Evolutionary conservation across 92 coral and sea anemone species (phyloP), one percentile per base, ranked within the genome.

Genomic region (Epizoanthus rinbou): DNA sequence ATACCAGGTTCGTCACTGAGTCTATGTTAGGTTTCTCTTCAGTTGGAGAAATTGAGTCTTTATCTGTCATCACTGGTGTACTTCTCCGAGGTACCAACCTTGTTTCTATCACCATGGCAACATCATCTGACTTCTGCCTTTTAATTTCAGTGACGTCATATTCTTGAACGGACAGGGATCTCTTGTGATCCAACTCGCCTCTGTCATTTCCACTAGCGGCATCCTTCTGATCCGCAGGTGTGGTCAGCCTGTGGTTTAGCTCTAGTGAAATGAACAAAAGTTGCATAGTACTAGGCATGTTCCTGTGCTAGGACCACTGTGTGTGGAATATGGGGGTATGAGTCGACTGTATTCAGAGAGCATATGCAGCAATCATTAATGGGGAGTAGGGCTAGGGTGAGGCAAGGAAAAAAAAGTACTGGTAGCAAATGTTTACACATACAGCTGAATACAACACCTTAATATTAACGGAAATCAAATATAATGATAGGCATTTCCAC

Each of bases 101-200:
- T 35, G 52, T 57, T 78, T 39, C 82, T 65, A 28, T 62, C 18
- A 37, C 35, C 17, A 41, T 8, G 13, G 70, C 14, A 15, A n/a
- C 71, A 37, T 78, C 14, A 41, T 78, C 82, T 35, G 71, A 70
- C 28, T 47, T 78, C 17, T 57, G 35, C 24, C 64, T 78, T 23
- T 78, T 78, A 13, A 57, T 57, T 23, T 69, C 28, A 24, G 31
- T 60, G 14, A 78, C 72, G 50, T 78, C 82, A 25, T 63, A 78
- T 58, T 78, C 82, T 25, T 78, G 58, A 41, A 78, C 21, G 4
- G 82, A 78, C 15, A 78, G 58, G 43, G 82, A 62, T 15, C 82
- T 69, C 47, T 78, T 78, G 39, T 60, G 47, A 11, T 60, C 82
- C 52, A 43, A 47, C 21, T 78, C 70, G 15, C 47, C 43, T 11